Evolutionary conservation across 2,888 invertebrate genomes (phyloP), one percentile per base, ranked within the genome.

Genomic region (Chironomus riparius): DNA sequence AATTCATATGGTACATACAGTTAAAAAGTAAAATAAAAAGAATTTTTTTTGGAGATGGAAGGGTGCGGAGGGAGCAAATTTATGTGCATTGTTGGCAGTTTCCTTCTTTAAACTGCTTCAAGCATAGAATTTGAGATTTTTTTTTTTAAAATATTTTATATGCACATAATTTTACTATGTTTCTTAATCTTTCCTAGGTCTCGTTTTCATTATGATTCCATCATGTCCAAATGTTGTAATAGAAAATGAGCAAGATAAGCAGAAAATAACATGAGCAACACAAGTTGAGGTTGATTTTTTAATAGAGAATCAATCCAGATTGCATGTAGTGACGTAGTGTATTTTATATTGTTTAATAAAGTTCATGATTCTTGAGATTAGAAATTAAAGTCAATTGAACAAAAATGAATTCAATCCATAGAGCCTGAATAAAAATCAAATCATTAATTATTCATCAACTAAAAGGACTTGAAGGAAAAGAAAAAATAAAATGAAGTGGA

Each of bases 61-160:
- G 38, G 38, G 38, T 38, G 7, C 38, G 38, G 38, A 10, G 38
- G 38, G 38, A 38, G 10, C 38, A 38, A 13, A 69, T 38, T 70
- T 70, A 70, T 70, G 21, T 65, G 70, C 70, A 47, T 70, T 70
- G 70, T 47, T 70, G 18, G 70, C 70, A 70, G n/a, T 70, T 69
- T 70, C 13, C 70, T 0, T 38, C 56, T 38, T 38, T 56, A 56
- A 56, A 56, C 18, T 56, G 18, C 56, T 56, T 6, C 15, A 56
- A 56, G 56, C 7, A 18, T 15, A 5, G 18, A 18, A 50, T 15
- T 50, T 6, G 15, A 50, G n/a, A 50, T 13, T n/a, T 50, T 56
- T 18, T 0, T 56, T 56, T 56, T 56, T 56, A 18, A 56, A 56
- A 56, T 56, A 56, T 50, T 50, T n/a, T 50, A 2, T 56, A 56